These are phyloP conservation scores for Aricia agestis DNA, from an alignment of 1,140 invertebrate genomes.

Conservation along the genomic window DNA sequence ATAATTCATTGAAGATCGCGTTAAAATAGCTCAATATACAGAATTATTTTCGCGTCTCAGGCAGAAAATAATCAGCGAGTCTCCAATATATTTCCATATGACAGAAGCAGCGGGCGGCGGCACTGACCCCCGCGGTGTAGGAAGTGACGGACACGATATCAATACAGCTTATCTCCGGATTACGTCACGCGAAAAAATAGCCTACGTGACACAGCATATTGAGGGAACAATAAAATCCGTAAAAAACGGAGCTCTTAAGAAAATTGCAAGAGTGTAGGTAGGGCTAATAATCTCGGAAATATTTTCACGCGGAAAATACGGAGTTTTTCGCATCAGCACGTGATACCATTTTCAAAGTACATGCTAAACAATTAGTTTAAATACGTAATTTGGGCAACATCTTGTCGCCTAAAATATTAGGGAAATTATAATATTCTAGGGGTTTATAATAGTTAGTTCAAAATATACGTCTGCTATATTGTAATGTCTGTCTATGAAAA, in stretches of 20 bases:
- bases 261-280: not conserved
- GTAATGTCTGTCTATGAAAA: no score
- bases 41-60: not conserved
- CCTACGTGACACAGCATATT: constrained; percentile 46
- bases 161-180: constrained; percentile 52
- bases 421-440: no score
- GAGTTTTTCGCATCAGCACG: not conserved
- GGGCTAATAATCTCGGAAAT: not conserved
- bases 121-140: constrained; percentile 40
- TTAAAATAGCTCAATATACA: not conserved
- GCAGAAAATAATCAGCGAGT: not conserved
- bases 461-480: no score
- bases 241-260: not conserved
- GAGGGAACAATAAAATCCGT: constrained; percentile 17
- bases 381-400: no score
- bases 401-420: no score
- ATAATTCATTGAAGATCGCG: no score
- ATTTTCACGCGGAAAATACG: not conserved
- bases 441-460: no score
- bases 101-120: constrained; percentile 6
- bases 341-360: no score
- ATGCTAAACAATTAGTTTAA: no score
- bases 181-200: constrained; percentile 41
- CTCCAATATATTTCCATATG: constrained; percentile 13
- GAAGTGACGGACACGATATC: constrained; percentile 48